phyloP scores from a whole-genome alignment of 2,113 vertebrate species.

The Cynopterus brachyotis region DNA sequence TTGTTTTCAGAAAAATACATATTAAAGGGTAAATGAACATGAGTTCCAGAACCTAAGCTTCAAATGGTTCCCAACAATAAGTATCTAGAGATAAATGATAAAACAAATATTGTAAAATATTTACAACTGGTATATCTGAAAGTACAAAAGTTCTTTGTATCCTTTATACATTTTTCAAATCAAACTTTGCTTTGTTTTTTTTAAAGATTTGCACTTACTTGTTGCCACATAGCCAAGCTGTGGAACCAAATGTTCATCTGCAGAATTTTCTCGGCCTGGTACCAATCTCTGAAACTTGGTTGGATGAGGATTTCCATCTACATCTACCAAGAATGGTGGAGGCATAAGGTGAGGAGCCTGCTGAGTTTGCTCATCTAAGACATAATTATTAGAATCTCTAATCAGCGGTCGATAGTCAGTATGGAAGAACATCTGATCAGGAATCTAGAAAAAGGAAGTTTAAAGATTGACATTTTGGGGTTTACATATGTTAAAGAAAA shows the following conservation, averaged over 20 bases:
- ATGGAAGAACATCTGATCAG: slow-evolving; percentile 99
- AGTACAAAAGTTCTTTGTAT: not conserved
- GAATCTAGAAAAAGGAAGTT: slow-evolving; percentile 87
- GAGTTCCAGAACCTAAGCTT: not conserved
- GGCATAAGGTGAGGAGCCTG: slow-evolving; percentile 99
- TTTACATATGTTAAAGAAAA: not conserved
- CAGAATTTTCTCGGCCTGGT: slow-evolving; percentile 94
- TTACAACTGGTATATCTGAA: not conserved
- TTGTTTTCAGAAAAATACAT: not conserved
- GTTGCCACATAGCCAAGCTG: slow-evolving; percentile 97
- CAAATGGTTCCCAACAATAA: not conserved
- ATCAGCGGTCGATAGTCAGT: slow-evolving; percentile 97
- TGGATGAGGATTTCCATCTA: slow-evolving; percentile 98
- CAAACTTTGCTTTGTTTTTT: not conserved
- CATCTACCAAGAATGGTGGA: slow-evolving; percentile 96
- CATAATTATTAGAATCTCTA: slow-evolving; percentile 94
- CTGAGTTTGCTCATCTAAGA: slow-evolving; percentile 98
- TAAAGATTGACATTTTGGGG: not conserved
- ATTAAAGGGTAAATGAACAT: not conserved
- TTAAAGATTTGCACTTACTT: slow-evolving; percentile 84
- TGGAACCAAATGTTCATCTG: slow-evolving; percentile 95
- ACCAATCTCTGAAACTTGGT: slow-evolving; percentile 95
- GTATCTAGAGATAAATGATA: not conserved
- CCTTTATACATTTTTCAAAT: not conserved
- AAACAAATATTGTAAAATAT: not conserved